phyloP scores from a whole-genome alignment of 2,797 vertebrate genomes.

The Anabacerthia variegaticeps region DNA sequence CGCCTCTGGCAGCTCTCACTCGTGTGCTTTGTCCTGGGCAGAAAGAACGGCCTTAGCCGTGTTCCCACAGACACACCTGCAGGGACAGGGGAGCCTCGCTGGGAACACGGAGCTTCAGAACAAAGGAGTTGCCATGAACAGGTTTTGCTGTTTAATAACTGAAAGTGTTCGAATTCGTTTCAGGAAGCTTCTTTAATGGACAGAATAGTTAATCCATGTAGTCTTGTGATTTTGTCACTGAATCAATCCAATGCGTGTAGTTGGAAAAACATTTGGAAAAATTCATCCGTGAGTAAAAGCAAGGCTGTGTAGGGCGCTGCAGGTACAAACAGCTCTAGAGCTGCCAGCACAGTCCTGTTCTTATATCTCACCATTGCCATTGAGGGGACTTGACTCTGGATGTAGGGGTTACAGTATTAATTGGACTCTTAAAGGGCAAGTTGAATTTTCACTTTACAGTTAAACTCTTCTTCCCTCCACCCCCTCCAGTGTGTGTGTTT shows the following conservation, averaged over 20 bases:
- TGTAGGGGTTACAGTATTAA: background rate
- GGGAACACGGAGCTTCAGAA: background rate
- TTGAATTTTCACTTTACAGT: background rate
- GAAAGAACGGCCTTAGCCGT: background rate
- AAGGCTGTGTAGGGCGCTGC: background rate
- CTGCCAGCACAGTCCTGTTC: background rate
- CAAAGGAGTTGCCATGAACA: conserved; percentile 30
- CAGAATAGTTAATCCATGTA: background rate
- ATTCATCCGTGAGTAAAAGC: background rate
- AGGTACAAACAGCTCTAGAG: background rate
- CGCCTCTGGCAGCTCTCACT: background rate
- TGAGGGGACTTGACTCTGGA: background rate
- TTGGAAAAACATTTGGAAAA: background rate
- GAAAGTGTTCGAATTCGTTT: background rate
- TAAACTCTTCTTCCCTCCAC: background rate
- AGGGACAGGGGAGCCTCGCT: background rate
- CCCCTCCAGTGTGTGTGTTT: background rate
- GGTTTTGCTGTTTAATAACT: background rate
- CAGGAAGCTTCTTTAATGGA: background rate
- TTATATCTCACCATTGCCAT: background rate
- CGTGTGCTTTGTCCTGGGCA: background rate
- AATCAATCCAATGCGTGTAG: background rate
- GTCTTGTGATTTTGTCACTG: background rate
- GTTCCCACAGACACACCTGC: background rate
- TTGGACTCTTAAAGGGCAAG: background rate